Evolutionary conservation across 2,113 vertebrate species (phyloP), one percentile per base, ranked within the genome.

Genomic region (Helogale parvula): DNA sequence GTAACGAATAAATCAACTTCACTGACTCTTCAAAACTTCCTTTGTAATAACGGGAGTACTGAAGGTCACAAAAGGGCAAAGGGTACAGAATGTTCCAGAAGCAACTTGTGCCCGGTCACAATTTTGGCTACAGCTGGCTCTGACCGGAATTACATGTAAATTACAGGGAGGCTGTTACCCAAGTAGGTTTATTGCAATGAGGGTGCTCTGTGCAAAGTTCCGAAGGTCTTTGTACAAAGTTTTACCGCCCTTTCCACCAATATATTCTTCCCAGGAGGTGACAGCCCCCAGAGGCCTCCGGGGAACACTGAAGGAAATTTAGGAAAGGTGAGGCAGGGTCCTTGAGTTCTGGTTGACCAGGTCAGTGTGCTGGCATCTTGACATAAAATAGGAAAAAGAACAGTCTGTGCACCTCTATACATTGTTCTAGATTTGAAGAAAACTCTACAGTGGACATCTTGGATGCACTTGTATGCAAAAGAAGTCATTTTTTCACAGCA

Each of bases 361-460:
- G 25, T 4, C 25, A 3, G 8, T 12, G 2, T 14, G 16, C 12
- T 17, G 52, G 9, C 12, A 3, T 10, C 1, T 0, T 35, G 52
- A 63, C 35, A 41, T 0, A 23, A 29, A 5, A 47, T 27, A 29
- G 54, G 74, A 19, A 69, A 93, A 35, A 76, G 38, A 41, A 38
- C 2, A 68, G 45, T 4, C 3, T 1, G 33, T 63, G 12, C 0
- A 21, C 1, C 4, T 25, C n/a, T 83, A 13, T 13, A 29, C 14
- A 3, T 27, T 84, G 16, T 57, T 60, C 87, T 60, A 25, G 38
- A 69, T 54, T 69, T 88, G 65, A 41, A 74, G 16, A 71, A 65
- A 76, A 52, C 21, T 47, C 60, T 5, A 8, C 11, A 3, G 33
- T 35, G 45, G 47, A 89, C 3, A 23, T 50, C 35, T 76, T 85